A percentile compares a stretch with the other conserved stretches of the same genome.
These are phyloP conservation scores for Pomacea canaliculata DNA, from an alignment of 2,888 invertebrate genomes.

Conservation along the genomic window DNA sequence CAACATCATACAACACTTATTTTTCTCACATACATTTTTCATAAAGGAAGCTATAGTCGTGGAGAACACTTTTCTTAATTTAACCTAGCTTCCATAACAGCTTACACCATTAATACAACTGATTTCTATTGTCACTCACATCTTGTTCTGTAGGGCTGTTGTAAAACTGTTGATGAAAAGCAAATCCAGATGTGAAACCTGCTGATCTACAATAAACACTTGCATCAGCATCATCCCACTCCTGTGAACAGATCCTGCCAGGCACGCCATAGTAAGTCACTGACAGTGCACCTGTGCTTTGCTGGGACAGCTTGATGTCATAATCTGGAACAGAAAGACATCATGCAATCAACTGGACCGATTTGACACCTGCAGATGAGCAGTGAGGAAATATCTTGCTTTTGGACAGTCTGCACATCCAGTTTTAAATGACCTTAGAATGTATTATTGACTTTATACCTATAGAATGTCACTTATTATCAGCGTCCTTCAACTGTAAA, in stretches of 20 bases:
- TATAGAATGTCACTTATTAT: no score
- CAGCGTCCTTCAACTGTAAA: no score
- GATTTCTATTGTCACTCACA: no score
- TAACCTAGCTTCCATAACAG: neutral
- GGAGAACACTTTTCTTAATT: no score
- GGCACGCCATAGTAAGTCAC: conserved; percentile 59
- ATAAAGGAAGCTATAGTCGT: no score
- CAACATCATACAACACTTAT: no score
- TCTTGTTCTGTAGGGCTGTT: neutral
- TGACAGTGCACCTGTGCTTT: conserved; percentile 22
- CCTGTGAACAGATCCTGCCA: conserved; percentile 69
- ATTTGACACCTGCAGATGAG: neutral
- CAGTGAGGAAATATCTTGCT: neutral
- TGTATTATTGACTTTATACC: no score
- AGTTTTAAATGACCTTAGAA: no score
- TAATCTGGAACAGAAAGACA: no score
- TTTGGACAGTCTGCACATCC: neutral
- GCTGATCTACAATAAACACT: conserved; percentile 49
- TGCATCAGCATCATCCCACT: conserved; percentile 57
- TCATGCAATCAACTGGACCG: neutral
- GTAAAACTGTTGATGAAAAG: conserved; percentile 41
- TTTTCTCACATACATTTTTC: no score
- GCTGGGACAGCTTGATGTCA: no score
- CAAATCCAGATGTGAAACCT: conserved; percentile 46
- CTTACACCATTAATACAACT: neutral